Base-by-base conservation (phyloP, 2,888 invertebrate species). In the Himalopsyche japonica region DNA sequence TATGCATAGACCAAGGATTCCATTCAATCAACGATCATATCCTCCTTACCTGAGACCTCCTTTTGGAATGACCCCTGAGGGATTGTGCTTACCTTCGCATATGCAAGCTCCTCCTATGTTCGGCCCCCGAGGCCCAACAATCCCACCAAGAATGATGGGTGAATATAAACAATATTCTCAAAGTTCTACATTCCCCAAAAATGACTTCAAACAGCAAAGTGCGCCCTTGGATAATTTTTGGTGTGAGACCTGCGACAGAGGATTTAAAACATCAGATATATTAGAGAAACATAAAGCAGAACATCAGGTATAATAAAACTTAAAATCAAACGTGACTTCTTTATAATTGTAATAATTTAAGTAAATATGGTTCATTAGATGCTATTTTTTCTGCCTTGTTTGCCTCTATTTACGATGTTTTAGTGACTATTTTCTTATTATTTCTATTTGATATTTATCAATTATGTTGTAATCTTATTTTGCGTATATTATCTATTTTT, bases 161-260 rank as follows among this genome's bases (percentile, higher is more conserved):
- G 76, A 57, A 34, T 79, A 79, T 57, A 76, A 84, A 57, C 27
- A 24, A 8, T 24, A 64, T 37, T 27, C 27, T 20, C 64, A 57
- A 32, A 49, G 20, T 49, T 70, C 76, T 27, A 24, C 47, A 30
- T 20, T 24, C 49, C 43, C 57, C 7, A 30, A 79, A 34, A 27
- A 27, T 18, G 27, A 30, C n/a, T 43, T 47, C 76, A 64, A 79
- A 8, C 43, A 32, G 47, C 78, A 83, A 24, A 77, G 43, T 57
- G 32, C n/a, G 18, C 64, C 34, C 12, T 30, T 37, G 6, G 30
- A 88, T 79, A 89, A 92, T 76, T 91, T 92, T 88, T 94, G 93
- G 90, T 97, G 97, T 90, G 96, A 96, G 89, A 93, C 95, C n/a
- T 98, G 98, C 90, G 97, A 97, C 88, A 93, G 95, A 89, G 94